phyloP scores from a whole-genome alignment of 2,113 vertebrate species.

The Mustelus asterias region DNA sequence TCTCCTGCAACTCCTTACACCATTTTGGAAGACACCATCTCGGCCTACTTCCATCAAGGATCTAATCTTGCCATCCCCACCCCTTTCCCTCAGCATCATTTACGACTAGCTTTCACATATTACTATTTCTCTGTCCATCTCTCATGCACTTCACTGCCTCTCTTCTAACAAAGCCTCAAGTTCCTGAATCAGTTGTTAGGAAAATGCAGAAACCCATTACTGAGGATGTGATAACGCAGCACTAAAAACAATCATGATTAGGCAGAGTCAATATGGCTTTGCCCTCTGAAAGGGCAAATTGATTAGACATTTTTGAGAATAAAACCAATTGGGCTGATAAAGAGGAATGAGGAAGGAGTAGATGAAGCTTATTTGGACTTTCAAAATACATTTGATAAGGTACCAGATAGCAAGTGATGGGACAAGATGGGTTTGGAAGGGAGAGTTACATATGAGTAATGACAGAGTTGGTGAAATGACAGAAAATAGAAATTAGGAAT shows the following conservation, averaged over 20 bases:
- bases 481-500: too few species aligned
- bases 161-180: background rate
- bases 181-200: background rate
- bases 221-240: too few species aligned
- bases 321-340: too few species aligned
- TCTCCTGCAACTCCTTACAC: background rate
- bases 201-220: too few species aligned
- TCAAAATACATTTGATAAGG: too few species aligned
- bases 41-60: background rate
- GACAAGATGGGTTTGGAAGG: background rate
- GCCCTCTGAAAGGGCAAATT: too few species aligned
- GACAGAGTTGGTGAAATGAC: background rate
- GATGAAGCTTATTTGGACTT: too few species aligned
- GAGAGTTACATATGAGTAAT: background rate
- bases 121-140: background rate
- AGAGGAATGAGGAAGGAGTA: too few species aligned
- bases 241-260: too few species aligned
- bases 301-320: too few species aligned
- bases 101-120: background rate
- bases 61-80: background rate
- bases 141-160: background rate
- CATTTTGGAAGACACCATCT: background rate
- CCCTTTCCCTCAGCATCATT: background rate
- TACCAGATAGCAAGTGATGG: too few species aligned
- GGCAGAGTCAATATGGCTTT: too few species aligned